Percentiles rank a stretch among this genome's conserved stretches.
These are phyloP conservation scores for Rhagonycha lutea DNA, from an alignment of 2,888 invertebrate species.

Conservation along the genomic window DNA sequence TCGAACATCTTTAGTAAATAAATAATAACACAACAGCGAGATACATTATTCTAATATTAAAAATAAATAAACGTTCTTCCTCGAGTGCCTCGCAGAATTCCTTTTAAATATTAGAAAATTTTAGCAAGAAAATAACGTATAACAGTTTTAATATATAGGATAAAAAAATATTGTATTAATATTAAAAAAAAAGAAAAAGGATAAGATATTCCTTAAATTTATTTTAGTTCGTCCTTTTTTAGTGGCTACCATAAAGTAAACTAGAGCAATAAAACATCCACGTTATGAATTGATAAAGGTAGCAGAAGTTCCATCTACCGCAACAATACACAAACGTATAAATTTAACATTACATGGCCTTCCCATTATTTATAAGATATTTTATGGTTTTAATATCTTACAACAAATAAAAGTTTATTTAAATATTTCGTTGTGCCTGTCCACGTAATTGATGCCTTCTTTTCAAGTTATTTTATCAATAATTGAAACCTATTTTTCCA, in stretches of 20 bases:
- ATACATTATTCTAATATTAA: neutral
- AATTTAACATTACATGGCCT: neutral
- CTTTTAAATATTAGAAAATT: neutral
- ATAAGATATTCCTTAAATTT: neutral
- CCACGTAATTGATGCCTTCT: neutral
- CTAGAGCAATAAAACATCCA: neutral
- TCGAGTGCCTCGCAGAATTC: neutral
- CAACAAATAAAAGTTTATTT: neutral
- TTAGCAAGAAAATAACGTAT: neutral
- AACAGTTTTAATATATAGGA: neutral
- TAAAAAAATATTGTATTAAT: neutral
- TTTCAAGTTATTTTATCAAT: too few relatives aligned
- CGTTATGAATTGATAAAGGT: constrained; percentile 4
- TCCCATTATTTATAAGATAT: constrained; percentile 4
- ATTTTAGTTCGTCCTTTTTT: neutral
- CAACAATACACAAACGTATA: constrained; percentile 2
- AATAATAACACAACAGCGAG: neutral
- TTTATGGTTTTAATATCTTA: constrained; percentile 1
- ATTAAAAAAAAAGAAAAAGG: neutral
- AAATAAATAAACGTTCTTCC: neutral
- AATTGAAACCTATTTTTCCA: neutral
- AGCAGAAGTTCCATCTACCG: constrained; percentile 4
- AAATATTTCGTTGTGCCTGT: neutral
- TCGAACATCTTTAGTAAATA: neutral
- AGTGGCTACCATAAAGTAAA: constrained; percentile 2